Evolutionary conservation across 1,140 invertebrate species (phyloP).

Genomic region (Ditylenchus dipsaci): DNA sequence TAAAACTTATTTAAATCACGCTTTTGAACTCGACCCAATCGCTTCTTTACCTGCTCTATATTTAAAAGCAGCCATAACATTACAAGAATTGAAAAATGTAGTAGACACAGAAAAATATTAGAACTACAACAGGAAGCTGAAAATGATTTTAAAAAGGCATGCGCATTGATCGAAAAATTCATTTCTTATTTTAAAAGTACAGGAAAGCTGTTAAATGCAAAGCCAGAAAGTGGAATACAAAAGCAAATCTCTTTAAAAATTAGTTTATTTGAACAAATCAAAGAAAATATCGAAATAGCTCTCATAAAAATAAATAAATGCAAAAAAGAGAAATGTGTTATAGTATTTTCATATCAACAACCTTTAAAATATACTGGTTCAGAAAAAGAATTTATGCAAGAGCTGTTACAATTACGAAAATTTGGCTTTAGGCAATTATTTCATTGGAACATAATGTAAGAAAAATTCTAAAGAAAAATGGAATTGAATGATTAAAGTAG

Average conservation of each 20-base stretch:
- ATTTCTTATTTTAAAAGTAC: not conserved
- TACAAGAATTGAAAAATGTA: not conserved
- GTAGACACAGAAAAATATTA: not conserved
- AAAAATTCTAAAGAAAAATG: too few species aligned
- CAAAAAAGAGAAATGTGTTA: not conserved
- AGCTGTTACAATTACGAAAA: too few species aligned
- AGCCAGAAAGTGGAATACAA: not conserved
- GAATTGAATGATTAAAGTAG: too few species aligned
- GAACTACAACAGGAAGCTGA: not conserved
- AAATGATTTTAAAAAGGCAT: not conserved
- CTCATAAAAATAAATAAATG: not conserved
- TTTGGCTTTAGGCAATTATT: too few species aligned
- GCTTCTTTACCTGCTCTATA: too few species aligned
- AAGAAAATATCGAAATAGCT: not conserved
- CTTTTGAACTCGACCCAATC: too few species aligned
- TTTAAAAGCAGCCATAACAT: not conserved
- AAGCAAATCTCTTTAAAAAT: not conserved
- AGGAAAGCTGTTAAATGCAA: not conserved
- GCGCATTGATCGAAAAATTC: not conserved
- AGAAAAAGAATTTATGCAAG: too few species aligned
- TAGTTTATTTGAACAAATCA: not conserved
- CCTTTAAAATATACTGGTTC: too few species aligned
- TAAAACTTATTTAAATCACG: too few species aligned
- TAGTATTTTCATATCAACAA: too few species aligned
- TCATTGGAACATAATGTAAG: too few species aligned